These are phyloP conservation scores for Aradophagus sp. DNA, from an alignment of 1,140 invertebrate species.

Conservation along the genomic window DNA sequence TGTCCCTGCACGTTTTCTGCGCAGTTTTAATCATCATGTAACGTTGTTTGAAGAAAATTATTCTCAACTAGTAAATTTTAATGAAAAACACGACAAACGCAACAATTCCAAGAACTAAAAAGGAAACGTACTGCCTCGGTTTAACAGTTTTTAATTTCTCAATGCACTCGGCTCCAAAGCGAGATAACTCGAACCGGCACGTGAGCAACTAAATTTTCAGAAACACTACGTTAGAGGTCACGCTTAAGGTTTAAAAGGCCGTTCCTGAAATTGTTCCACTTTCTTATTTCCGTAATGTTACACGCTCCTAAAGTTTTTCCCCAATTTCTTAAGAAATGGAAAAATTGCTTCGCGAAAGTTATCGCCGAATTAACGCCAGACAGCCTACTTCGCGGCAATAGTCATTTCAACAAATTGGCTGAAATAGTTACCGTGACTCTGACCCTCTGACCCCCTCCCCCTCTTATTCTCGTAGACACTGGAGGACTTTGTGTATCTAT, in stretches of 20 bases:
- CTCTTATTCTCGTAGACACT: too few relatives aligned
- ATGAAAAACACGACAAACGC: too few relatives aligned
- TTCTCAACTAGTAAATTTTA: too few relatives aligned
- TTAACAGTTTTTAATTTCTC: slow-evolving; percentile 41
- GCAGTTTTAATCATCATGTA: too few relatives aligned
- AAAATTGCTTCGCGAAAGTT: slow-evolving; percentile 16
- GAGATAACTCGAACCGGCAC: slow-evolving; percentile 33
- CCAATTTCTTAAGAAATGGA: slow-evolving; percentile 25
- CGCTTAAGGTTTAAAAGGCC: slow-evolving; percentile 8
- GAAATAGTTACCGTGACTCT: too few relatives aligned
- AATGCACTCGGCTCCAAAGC: slow-evolving; percentile 31
- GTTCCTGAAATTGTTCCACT: slow-evolving; percentile 12
- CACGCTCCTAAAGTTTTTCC: slow-evolving; percentile 16
- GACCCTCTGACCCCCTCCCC: too few relatives aligned
- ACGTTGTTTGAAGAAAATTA: too few relatives aligned
- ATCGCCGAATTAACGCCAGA: slow-evolving; percentile 8
- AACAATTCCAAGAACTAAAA: too few relatives aligned
- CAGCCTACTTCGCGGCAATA: neutral
- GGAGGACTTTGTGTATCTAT: too few relatives aligned
- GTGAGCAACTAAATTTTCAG: slow-evolving; percentile 29
- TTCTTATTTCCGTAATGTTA: neutral
- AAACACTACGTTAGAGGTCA: slow-evolving; percentile 17
- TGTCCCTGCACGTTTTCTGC: too few relatives aligned
- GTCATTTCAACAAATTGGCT: too few relatives aligned
- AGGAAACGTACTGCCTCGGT: too few relatives aligned